Conservation (phyloP, 2,888 invertebrate genomes). For the Anticlea derivata region DNA sequence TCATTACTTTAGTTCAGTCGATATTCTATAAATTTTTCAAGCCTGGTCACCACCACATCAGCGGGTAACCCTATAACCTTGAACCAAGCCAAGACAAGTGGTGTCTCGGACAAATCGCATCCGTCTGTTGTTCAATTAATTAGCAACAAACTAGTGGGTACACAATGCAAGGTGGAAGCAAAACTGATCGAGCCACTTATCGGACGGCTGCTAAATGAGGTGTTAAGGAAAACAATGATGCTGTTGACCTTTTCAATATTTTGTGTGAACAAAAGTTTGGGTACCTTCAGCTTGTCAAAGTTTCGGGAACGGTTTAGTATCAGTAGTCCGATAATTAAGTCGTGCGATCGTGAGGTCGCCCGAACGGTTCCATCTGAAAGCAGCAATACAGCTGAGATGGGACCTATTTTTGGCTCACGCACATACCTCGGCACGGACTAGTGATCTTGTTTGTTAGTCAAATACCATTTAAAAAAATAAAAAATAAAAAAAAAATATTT, state of each 20-base stretch:
- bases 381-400: no score
- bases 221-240: conserved; percentile 13
- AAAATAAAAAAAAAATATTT: no score
- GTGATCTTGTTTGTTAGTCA: no score
- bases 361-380: no score
- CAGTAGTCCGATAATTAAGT: no score
- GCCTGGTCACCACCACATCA: conserved; percentile 37
- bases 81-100: conserved; percentile 37
- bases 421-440: no score
- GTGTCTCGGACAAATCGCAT: conserved; percentile 42
- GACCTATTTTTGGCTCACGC: no score
- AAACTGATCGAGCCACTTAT: conserved; percentile 23
- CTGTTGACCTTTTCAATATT: conserved; percentile 19
- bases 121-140: conserved; percentile 48
- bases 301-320: no score
- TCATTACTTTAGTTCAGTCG: no score
- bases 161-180: conserved; percentile 19
- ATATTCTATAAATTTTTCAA: not conserved
- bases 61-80: conserved; percentile 37
- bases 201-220: conserved; percentile 3
- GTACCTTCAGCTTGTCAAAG: no score
- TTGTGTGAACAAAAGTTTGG: conserved; percentile 26
- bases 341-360: no score
- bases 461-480: no score
- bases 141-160: not conserved